Percentiles rank a stretch among this genome's conserved stretches.
Evolutionary conservation across 53 echinoderm and acorn worm genomes (phyloP).

Genomic region (Crossaster papposus): DNA sequence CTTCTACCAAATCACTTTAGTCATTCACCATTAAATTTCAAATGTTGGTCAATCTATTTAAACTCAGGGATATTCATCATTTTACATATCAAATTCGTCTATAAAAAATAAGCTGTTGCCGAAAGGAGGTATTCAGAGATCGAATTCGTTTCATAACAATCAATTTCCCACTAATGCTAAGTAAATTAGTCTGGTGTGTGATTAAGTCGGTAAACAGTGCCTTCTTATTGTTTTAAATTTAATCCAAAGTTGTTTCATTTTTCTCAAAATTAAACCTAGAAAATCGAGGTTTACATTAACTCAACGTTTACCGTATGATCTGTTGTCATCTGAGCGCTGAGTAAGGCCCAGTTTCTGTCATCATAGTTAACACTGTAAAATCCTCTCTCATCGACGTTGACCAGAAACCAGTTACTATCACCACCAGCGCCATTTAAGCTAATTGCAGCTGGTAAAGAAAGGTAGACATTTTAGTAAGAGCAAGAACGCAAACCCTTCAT

Average conservation of each 20-base stretch:
- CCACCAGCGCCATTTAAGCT: conserved; percentile 36
- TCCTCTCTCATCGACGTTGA: conserved; percentile 64
- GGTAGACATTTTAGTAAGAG: background rate
- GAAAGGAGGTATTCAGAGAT: no score
- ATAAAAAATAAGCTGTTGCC: no score
- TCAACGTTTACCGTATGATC: conserved; percentile 67
- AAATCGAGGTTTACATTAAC: background rate
- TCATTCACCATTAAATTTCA: no score
- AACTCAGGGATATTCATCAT: no score
- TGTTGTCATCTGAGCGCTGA: conserved; percentile 61
- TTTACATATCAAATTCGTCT: no score
- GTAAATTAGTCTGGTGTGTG: no score
- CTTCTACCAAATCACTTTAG: no score
- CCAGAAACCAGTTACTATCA: conserved; percentile 67
- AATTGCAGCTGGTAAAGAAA: background rate
- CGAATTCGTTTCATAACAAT: no score
- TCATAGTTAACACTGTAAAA: conserved; percentile 86
- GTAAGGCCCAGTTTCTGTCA: conserved; percentile 70
- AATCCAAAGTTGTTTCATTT: background rate
- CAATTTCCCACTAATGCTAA: no score
- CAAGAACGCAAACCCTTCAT: no score
- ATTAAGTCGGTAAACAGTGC: background rate
- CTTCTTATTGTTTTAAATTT: background rate
- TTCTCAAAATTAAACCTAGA: background rate
- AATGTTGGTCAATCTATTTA: no score